These are phyloP conservation scores for Strigamia crassipes DNA, from an alignment of 2,888 invertebrate species.

Conservation along the genomic window DNA sequence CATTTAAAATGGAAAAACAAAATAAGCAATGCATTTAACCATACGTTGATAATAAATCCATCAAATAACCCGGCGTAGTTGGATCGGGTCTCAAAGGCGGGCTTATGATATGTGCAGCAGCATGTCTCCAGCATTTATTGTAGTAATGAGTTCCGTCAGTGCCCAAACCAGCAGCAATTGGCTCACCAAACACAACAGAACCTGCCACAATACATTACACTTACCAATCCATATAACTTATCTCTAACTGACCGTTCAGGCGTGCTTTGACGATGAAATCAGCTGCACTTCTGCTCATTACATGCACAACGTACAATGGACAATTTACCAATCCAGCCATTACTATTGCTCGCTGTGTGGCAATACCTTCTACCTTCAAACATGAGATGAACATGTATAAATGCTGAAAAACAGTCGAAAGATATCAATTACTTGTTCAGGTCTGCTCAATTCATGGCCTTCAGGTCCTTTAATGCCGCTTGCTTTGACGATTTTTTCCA, in stretches of 20 bases:
- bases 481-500: slow-evolving; percentile 61
- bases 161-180: slow-evolving; percentile 80
- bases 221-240: too few relatives aligned
- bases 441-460: slow-evolving; percentile 89
- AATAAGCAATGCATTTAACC: neutral
- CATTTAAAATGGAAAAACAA: neutral
- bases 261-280: slow-evolving; percentile 73
- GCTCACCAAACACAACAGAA: slow-evolving; percentile 83
- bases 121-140: slow-evolving; percentile 87
- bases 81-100: slow-evolving; percentile 94
- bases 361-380: too few relatives aligned
- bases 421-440: slow-evolving; percentile 73
- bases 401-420: too few relatives aligned
- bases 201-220: slow-evolving; percentile 56
- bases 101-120: slow-evolving; percentile 90
- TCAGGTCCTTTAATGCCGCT: slow-evolving; percentile 91
- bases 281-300: slow-evolving; percentile 92
- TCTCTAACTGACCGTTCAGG: slow-evolving; percentile 61
- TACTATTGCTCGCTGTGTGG: slow-evolving; percentile 77
- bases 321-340: slow-evolving; percentile 85
- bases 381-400: too few relatives aligned
- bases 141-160: slow-evolving; percentile 78
- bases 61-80: slow-evolving; percentile 80
- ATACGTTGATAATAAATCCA: slow-evolving; percentile 83
- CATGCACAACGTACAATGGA: slow-evolving; percentile 90